phyloP scores from a whole-genome alignment of 2,797 vertebrate species.

The Artibeus jamaicensis region DNA sequence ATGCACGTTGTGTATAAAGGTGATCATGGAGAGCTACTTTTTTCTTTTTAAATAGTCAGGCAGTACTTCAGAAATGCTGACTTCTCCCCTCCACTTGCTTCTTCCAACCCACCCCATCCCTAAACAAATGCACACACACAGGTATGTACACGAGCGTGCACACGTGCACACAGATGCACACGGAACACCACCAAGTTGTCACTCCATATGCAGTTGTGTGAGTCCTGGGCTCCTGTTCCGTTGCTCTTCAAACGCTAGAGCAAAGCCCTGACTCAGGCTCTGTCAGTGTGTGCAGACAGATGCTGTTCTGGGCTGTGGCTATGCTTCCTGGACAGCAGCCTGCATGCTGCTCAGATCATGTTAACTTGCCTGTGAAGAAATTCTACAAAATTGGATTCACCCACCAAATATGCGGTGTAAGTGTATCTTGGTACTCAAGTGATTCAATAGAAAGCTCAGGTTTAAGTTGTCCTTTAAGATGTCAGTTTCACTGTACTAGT shows the following conservation, averaged over 20 bases:
- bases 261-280: conserved; percentile 77
- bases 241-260: conserved; percentile 68
- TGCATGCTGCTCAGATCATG: conserved; percentile 77
- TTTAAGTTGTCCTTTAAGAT: conserved; percentile 94
- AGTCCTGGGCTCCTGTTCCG: conserved; percentile 62
- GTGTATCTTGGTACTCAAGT: conserved; percentile 79
- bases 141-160: neutral
- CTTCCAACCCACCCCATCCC: conserved; percentile 55
- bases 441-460: conserved; percentile 89
- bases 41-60: conserved; percentile 73
- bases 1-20: conserved; percentile 85
- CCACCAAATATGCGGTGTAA: conserved; percentile 74
- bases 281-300: conserved; percentile 77
- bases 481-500: conserved; percentile 91
- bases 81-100: conserved; percentile 52
- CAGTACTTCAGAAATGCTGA: conserved; percentile 70
- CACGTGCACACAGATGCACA: neutral
- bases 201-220: conserved; percentile 41
- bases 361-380: conserved; percentile 82
- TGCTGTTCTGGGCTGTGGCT: conserved; percentile 79
- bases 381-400: conserved; percentile 79
- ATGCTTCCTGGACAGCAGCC: conserved; percentile 80
- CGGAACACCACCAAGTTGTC: neutral
- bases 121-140: conserved; percentile 5
- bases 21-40: conserved; percentile 83